Base-by-base conservation (phyloP, 1,140 invertebrate genomes). In the Nasonia longicornis region DNA sequence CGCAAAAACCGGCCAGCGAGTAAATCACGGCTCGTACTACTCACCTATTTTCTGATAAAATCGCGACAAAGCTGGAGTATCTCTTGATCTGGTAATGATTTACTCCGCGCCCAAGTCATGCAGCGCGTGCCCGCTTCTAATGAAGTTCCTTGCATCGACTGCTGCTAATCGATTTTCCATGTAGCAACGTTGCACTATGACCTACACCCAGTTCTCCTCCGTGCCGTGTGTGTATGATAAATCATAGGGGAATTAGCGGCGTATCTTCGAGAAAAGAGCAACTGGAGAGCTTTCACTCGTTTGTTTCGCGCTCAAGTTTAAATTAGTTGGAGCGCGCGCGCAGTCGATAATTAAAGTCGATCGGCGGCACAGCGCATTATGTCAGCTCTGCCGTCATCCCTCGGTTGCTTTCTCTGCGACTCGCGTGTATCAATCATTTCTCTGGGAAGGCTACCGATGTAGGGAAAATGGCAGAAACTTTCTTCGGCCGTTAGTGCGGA, bases 321-420 rank as follows among this genome's bases (percentile, higher is more conserved):
- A 75, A 71, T 71, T 35, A 71, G 29, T n/a, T 14, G 14, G 64
- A 74, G 63, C 71, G 38, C 2, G 38, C 0, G 22, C 26, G 8
- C 8, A 45, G 48, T 45, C n/a, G 64, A 71, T 77, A 77, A 81
- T 81, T 77, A 77, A 71, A 77, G 67, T 12, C 67, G 74, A 77
- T 70, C 73, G 73, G 42, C 2, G 42, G 11, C 7, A 6, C 14
- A 6, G 7, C 11, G 20, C 42, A 29, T 48, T 69, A 52, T 69
- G 4, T 35, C 20, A 14, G 26, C 14, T n/a, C 7, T 35, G 38
- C 35, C 52, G 76, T 20, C 76, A 64, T 77, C 74, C 31, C 74
- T 26, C 73, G 2, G 10, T 10, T 16, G 29, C 76, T 77, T 70
- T 77, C 76, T 69, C 76, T n/a, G 26, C 31, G n/a, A 14, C 2